Evolutionary conservation across 1,140 invertebrate genomes (phyloP).

Genomic region (Lasioglossum albipes): DNA sequence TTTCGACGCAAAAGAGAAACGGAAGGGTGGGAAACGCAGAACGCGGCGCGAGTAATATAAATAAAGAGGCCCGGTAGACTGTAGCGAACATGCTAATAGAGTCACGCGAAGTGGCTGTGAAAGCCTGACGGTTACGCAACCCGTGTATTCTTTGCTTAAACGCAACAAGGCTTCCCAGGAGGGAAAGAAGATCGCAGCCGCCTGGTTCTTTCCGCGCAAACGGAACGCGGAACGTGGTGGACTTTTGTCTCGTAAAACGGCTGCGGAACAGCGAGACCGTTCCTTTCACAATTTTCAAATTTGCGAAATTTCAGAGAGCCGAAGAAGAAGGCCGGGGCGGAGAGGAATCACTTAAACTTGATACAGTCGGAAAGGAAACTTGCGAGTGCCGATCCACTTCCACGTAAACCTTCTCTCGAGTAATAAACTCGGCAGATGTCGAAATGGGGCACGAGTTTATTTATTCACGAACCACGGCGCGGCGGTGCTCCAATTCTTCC

Average conservation of each 20-base stretch:
- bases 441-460: neutral
- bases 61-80: neutral
- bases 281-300: constrained; percentile 12
- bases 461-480: neutral
- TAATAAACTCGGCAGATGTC: neutral
- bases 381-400: neutral
- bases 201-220: constrained; percentile 17
- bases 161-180: constrained; percentile 47
- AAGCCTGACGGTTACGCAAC: constrained; percentile 47
- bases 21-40: neutral
- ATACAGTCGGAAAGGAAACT: neutral
- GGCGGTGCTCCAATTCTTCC: neutral
- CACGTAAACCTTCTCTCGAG: neutral
- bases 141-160: constrained; percentile 38
- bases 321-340: neutral
- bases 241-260: constrained; percentile 49
- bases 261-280: neutral
- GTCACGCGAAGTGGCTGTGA: constrained; percentile 31
- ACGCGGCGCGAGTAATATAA: neutral
- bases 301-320: constrained; percentile 39
- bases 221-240: constrained; percentile 7
- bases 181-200: constrained; percentile 24
- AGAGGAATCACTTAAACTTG: neutral
- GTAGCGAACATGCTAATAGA: constrained; percentile 19
- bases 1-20: neutral